Percentiles rank a stretch among this genome's conserved stretches.
Conservation (phyloP, 35 echinoderm and acorn worm genomes). For the Patiria miniata region DNA sequence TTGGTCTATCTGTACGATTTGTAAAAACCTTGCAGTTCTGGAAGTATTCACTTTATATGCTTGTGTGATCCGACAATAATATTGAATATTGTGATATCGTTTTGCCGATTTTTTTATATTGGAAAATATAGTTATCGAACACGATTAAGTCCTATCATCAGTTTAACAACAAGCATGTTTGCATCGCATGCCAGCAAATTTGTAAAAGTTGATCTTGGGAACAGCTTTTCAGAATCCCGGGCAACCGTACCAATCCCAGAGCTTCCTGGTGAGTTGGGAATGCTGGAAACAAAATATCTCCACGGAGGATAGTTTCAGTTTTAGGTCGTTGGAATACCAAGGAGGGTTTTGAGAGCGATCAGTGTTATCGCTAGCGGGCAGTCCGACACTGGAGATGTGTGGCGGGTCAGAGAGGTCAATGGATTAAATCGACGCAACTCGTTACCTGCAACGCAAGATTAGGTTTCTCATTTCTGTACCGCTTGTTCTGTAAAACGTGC, state of each 20-base stretch:
- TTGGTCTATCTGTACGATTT: too few species aligned
- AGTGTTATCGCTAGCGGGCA: background rate
- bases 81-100: too few species aligned
- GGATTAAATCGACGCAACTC: background rate
- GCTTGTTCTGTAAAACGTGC: background rate
- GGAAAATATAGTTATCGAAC: too few species aligned
- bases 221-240: too few species aligned
- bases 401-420: background rate
- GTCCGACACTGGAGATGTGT: background rate
- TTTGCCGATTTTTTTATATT: too few species aligned
- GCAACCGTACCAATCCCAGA: background rate
- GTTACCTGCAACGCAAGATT: slow-evolving; percentile 17
- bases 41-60: too few species aligned
- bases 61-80: too few species aligned
- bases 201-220: too few species aligned
- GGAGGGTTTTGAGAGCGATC: background rate
- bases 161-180: too few species aligned
- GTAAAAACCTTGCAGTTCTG: too few species aligned
- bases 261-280: slow-evolving; percentile 12
- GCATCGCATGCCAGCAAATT: too few species aligned
- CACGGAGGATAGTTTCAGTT: slow-evolving; percentile 12
- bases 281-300: background rate
- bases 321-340: background rate
- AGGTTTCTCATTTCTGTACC: slow-evolving; percentile 7
- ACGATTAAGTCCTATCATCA: too few species aligned